A percentile compares a stretch with the other conserved stretches of the same genome.
These are phyloP conservation scores for Gallinago media DNA, from an alignment of 2,113 vertebrate genomes.

Conservation along the genomic window DNA sequence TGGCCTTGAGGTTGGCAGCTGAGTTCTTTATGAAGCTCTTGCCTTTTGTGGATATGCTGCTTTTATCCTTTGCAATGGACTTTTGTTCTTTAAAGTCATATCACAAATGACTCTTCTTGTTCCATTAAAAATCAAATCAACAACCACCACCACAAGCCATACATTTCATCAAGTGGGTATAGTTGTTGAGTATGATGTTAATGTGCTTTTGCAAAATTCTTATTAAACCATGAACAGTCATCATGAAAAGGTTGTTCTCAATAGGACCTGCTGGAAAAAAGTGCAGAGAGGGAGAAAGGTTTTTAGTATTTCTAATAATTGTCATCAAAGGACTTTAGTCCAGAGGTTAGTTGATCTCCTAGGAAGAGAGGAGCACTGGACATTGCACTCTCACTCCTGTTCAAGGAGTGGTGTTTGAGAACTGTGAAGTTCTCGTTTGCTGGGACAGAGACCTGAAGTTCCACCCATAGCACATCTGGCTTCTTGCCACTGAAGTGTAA, in stretches of 20 bases:
- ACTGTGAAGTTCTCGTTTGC: background rate
- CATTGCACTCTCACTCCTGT: background rate
- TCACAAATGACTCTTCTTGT: background rate
- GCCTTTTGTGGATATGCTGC: background rate
- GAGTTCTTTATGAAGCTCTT: background rate
- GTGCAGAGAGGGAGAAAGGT: background rate
- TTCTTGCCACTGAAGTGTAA: background rate
- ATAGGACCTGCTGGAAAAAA: background rate
- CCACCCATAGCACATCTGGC: background rate
- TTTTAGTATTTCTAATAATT: background rate
- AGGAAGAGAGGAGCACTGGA: background rate
- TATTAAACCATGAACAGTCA: background rate
- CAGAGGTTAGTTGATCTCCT: background rate
- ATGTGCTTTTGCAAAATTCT: background rate
- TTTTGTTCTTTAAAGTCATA: background rate
- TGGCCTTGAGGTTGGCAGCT: background rate
- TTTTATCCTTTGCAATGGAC: background rate
- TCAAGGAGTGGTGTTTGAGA: background rate
- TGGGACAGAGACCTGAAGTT: background rate
- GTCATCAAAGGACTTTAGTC: background rate
- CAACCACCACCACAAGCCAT: background rate
- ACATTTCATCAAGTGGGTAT: background rate
- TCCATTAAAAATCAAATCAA: background rate
- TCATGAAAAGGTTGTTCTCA: background rate
- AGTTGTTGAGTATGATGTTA: background rate